Conservation (phyloP, 2,888 invertebrate genomes). For the Eristalis tenax region DNA sequence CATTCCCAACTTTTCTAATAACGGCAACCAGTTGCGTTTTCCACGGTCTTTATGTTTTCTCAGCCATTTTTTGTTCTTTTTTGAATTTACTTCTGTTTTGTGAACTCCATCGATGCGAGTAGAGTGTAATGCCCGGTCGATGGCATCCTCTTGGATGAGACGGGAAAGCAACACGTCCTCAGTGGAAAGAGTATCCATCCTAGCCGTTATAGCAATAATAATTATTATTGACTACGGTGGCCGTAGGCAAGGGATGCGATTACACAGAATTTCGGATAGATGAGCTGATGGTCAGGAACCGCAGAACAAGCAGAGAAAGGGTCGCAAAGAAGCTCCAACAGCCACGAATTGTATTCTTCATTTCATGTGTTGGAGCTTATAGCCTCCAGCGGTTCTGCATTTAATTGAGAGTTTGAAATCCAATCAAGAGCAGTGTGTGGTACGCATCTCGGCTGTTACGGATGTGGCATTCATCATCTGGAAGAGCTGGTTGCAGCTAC, state of each 20-base stretch:
- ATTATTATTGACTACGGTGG: slow-evolving; percentile 27
- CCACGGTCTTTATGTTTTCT: slow-evolving; percentile 10
- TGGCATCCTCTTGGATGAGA: slow-evolving; percentile 11
- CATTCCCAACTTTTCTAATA: slow-evolving; percentile 65
- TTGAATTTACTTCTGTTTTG: neutral
- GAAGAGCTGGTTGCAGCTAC: neutral
- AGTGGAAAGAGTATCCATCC: neutral
- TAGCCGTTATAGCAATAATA: slow-evolving; percentile 22
- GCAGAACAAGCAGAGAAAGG: slow-evolving; percentile 1
- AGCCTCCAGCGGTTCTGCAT: slow-evolving; percentile 13
- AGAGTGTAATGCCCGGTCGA: slow-evolving; percentile 40
- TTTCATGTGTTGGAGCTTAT: neutral
- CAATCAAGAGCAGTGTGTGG: slow-evolving; percentile 26
- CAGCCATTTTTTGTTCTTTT: neutral
- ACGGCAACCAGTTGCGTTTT: slow-evolving; percentile 55
- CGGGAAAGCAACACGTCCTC: neutral
- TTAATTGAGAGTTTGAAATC: slow-evolving; percentile 14
- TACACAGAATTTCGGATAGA: slow-evolving; percentile 32
- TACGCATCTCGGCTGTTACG: neutral
- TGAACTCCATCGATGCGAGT: slow-evolving; percentile 1
- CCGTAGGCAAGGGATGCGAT: slow-evolving; percentile 27
- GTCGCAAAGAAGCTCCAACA: neutral
- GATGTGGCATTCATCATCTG: slow-evolving; percentile 12
- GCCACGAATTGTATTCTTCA: slow-evolving; percentile 2
- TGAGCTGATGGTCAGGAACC: slow-evolving; percentile 10